A percentile compares a stretch with the other conserved stretches of the same genome.
Conservation (phyloP, 2,888 invertebrate genomes). For the Carpatolechia fugitivella region DNA sequence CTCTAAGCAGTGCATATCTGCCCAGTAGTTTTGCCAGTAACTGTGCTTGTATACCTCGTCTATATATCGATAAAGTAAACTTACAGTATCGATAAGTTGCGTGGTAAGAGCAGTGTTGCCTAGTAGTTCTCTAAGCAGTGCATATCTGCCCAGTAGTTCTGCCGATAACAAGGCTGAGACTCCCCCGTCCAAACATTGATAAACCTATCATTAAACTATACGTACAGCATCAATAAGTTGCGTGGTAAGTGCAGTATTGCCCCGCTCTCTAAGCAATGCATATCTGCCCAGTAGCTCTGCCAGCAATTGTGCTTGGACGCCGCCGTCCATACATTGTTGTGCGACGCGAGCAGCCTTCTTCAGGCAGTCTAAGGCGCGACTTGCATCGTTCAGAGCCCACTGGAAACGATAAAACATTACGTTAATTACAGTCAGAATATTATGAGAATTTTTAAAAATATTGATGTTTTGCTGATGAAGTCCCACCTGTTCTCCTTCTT, state of each 20-base stretch:
- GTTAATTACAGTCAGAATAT: no score
- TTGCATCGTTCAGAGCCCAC: constrained; percentile 91
- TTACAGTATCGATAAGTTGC: constrained; percentile 77
- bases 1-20: constrained; percentile 87
- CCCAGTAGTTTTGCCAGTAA: constrained; percentile 1
- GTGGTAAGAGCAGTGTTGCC: constrained; percentile 83
- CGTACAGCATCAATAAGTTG: constrained; percentile 38
- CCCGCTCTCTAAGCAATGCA: constrained; percentile 93
- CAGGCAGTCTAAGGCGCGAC: constrained; percentile 94
- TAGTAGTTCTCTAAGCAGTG: constrained; percentile 95
- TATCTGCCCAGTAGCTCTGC: constrained; percentile 6
- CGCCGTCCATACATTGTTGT: constrained; percentile 98
- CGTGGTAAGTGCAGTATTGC: constrained; percentile 82
- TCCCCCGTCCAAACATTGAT: constrained; percentile 97
- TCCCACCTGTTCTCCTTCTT: constrained; percentile 65
- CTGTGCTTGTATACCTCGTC: background rate
- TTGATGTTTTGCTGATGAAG: no score
- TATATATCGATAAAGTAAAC: constrained; percentile 49
- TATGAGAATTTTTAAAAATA: no score
- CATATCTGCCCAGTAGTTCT: constrained; percentile 6
- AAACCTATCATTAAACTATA: constrained; percentile 39
- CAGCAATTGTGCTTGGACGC: constrained; percentile 82
- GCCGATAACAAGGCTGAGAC: constrained; percentile 80
- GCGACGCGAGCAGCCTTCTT: constrained; percentile 97
- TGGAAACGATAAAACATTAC: constrained; percentile 25